phyloP scores from a whole-genome alignment of 2,113 vertebrate genomes.

The Leiothrix lutea region DNA sequence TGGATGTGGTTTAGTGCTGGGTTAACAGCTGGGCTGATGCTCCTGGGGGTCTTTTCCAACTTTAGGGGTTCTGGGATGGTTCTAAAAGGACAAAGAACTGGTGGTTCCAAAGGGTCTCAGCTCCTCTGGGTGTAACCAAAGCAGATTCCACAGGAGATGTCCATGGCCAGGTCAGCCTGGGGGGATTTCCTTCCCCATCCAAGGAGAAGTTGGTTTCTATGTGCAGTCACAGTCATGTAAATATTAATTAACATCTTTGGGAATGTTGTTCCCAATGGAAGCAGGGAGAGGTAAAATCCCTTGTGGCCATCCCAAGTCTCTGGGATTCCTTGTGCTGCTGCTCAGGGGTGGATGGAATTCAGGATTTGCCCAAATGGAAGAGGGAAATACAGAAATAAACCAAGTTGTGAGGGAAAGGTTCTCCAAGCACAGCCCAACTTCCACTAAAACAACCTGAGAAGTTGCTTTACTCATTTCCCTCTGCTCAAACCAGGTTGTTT shows the following conservation, averaged over 20 bases:
- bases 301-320: accelerated
- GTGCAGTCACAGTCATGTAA: not conserved
- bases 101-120: not conserved
- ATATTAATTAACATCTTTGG: accelerated
- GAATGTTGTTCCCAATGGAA: not conserved
- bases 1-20: not conserved
- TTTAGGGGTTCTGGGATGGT: not conserved
- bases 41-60: not conserved
- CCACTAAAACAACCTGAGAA: not conserved
- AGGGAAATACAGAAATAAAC: not conserved
- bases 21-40: not conserved
- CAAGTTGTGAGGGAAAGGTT: not conserved
- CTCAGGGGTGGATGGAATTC: not conserved
- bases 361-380: not conserved
- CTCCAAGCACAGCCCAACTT: not conserved
- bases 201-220: accelerated
- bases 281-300: not conserved
- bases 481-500: not conserved
- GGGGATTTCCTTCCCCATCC: not conserved
- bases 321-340: not conserved
- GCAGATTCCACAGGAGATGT: not conserved
- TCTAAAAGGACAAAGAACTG: not conserved
- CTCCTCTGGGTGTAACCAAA: not conserved
- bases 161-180: accelerated
- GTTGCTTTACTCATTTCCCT: not conserved